A percentile compares a stretch with the other conserved stretches of the same genome.
phyloP scores from a whole-genome alignment of 1,140 invertebrate genomes.

The Papilio helenus region DNA sequence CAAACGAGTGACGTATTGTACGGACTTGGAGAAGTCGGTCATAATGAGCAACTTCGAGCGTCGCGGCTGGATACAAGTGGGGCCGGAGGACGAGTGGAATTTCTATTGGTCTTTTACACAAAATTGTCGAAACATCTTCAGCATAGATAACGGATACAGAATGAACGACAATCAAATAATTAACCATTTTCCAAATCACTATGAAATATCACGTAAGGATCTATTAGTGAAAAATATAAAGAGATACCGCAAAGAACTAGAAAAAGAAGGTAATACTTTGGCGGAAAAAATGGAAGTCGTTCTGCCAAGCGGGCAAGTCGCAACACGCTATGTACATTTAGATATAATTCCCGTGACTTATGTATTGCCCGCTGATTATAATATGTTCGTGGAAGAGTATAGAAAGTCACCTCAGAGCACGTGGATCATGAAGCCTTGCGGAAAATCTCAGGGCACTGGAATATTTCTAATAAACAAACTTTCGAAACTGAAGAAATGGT shows the following conservation, averaged over 20 bases:
- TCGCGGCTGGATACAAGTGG: slow-evolving; percentile 95
- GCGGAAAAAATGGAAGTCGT: slow-evolving; percentile 87
- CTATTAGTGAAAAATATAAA: slow-evolving; percentile 98
- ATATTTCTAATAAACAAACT: slow-evolving; percentile 94
- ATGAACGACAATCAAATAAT: slow-evolving; percentile 95
- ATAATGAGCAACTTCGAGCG: slow-evolving; percentile 96
- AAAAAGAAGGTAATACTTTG: slow-evolving; percentile 93
- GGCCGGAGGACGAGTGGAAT: slow-evolving; percentile 96
- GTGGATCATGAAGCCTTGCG: slow-evolving; percentile 98
- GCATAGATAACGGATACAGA: slow-evolving; percentile 94
- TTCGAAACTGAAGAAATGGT: slow-evolving; percentile 94
- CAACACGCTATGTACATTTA: slow-evolving; percentile 90
- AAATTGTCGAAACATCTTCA: slow-evolving; percentile 94
- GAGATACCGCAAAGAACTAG: slow-evolving; percentile 95
- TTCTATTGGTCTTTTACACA: slow-evolving; percentile 97
- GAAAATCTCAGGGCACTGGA: slow-evolving; percentile 93
- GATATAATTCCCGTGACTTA: slow-evolving; percentile 98
- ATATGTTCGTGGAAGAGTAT: slow-evolving; percentile 98
- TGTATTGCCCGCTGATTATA: slow-evolving; percentile 96
- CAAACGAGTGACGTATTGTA: slow-evolving; percentile 89
- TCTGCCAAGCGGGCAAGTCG: slow-evolving; percentile 85
- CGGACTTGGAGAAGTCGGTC: slow-evolving; percentile 97
- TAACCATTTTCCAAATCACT: slow-evolving; percentile 97
- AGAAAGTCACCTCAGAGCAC: slow-evolving; percentile 95
- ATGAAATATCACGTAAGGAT: slow-evolving; percentile 97